These are phyloP conservation scores for Orchestes rusci DNA, from an alignment of 2,888 invertebrate genomes.

Conservation along the genomic window DNA sequence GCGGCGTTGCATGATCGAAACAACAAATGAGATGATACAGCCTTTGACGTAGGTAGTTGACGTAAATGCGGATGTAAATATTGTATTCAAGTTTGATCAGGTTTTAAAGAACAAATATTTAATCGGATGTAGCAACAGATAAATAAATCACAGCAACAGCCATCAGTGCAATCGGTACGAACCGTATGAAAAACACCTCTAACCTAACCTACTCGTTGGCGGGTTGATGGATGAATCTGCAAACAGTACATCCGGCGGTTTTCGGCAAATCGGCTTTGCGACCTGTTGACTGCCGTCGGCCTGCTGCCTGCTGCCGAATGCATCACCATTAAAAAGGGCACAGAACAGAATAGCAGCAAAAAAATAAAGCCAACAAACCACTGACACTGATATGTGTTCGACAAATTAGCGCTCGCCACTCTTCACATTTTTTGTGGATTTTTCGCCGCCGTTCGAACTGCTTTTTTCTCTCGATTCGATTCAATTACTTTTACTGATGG, in stretches of 20 bases:
- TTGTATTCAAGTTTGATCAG: too few species aligned
- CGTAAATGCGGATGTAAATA: too few species aligned
- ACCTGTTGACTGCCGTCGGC: conserved; percentile 30
- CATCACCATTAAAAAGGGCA: conserved; percentile 23
- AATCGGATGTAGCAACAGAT: too few species aligned
- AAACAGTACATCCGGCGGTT: conserved; percentile 36
- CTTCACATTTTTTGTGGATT: conserved; percentile 2
- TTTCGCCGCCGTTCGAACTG: too few species aligned
- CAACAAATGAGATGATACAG: too few species aligned
- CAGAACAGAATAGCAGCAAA: conserved; percentile 15
- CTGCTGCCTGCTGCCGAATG: conserved; percentile 25
- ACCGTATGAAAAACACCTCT: conserved; percentile 18
- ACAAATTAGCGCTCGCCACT: conserved; percentile 25
- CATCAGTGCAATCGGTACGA: conserved; percentile 11
- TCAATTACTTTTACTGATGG: too few species aligned
- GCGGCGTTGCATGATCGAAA: too few species aligned
- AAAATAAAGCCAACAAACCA: conserved; percentile 20
- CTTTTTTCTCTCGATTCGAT: neutral
- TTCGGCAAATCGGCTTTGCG: conserved; percentile 28
- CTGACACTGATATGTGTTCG: conserved; percentile 25
- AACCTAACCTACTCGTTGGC: conserved; percentile 25
- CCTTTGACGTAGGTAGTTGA: too few species aligned
- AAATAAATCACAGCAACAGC: too few species aligned
- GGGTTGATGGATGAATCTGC: conserved; percentile 39
- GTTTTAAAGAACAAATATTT: too few species aligned